phyloP scores from a whole-genome alignment of 2,888 invertebrate genomes.

The Celastrina argiolus region DNA sequence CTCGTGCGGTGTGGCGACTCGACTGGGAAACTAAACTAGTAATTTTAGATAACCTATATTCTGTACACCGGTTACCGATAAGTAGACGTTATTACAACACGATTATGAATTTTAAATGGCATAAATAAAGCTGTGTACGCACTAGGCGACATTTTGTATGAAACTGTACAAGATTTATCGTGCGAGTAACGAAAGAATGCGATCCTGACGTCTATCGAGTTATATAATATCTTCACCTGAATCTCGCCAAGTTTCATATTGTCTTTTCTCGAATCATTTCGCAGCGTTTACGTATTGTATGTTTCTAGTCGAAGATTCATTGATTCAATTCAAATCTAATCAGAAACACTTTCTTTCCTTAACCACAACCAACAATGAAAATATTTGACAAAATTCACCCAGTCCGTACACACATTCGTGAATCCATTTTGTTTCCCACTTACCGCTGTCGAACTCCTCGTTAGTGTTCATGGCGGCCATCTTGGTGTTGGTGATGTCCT shows the following conservation, averaged over 20 bases:
- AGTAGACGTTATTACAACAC: slow-evolving; percentile 53
- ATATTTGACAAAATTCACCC: not conserved
- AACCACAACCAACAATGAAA: not conserved
- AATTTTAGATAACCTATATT: slow-evolving; percentile 41
- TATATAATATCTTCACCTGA: too few relatives aligned
- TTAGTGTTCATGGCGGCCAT: slow-evolving; percentile 90
- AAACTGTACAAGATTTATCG: not conserved
- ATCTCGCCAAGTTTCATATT: too few relatives aligned
- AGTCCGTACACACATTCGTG: not conserved
- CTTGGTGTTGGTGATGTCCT: slow-evolving; percentile 96
- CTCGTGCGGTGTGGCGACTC: slow-evolving; percentile 72
- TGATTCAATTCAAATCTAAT: too few relatives aligned
- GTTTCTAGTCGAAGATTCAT: too few relatives aligned
- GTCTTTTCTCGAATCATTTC: too few relatives aligned
- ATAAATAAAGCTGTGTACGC: not conserved
- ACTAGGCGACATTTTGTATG: not conserved
- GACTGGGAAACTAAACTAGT: slow-evolving; percentile 66
- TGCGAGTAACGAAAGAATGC: not conserved
- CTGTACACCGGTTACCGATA: slow-evolving; percentile 40
- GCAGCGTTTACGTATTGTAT: too few relatives aligned
- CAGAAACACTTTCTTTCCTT: not conserved
- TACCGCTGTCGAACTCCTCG: slow-evolving; percentile 92
- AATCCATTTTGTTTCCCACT: slow-evolving; percentile 57
- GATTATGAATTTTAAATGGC: slow-evolving; percentile 10
- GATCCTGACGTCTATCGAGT: too few relatives aligned